Conservation (phyloP, 1,140 invertebrate species). For the Trichoplusia ni region DNA sequence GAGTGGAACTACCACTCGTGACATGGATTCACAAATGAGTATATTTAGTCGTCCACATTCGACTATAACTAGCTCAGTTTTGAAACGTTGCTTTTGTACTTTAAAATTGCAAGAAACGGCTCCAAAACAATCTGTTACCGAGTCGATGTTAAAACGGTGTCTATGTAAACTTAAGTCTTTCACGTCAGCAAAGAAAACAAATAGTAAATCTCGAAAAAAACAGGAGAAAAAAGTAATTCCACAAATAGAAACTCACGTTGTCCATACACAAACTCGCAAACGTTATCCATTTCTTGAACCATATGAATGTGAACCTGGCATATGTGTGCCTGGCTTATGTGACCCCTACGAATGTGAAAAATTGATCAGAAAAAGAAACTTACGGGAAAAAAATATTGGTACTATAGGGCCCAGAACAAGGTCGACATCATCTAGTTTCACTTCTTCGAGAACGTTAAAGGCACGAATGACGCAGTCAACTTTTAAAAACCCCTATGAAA, state of each 20-base stretch:
- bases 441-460: neutral
- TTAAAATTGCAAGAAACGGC: conserved; percentile 39
- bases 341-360: conserved; percentile 47
- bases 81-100: conserved; percentile 41
- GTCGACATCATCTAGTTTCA: neutral
- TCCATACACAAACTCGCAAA: neutral
- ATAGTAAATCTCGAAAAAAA: neutral
- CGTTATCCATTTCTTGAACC: conserved; percentile 5
- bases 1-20: neutral
- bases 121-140: neutral
- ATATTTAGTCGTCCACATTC: neutral
- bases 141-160: neutral
- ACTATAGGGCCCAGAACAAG: neutral
- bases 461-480: neutral
- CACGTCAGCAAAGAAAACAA: neutral
- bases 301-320: conserved; percentile 49
- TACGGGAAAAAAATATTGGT: conserved; percentile 24
- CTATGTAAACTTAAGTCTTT: neutral
- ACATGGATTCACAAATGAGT: neutral
- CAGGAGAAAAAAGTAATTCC: neutral
- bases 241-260: neutral
- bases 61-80: conserved; percentile 25
- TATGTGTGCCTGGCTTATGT: conserved; percentile 44
- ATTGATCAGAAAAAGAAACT: conserved; percentile 34
- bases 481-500: neutral